Base-by-base conservation (phyloP, 2,888 invertebrate species). In the Lasioglossum marginatum region DNA sequence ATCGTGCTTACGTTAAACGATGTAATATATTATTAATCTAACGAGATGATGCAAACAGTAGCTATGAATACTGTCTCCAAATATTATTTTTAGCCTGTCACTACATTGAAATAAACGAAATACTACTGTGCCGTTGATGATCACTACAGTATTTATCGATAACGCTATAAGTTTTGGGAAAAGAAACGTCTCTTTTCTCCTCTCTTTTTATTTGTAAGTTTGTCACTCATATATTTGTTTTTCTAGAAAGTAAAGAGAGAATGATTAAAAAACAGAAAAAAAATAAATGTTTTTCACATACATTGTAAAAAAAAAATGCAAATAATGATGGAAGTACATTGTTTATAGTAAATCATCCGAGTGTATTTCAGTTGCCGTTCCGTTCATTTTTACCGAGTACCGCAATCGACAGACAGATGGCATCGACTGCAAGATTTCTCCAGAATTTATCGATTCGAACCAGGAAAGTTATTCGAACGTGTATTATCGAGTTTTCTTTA, bases 231-330 rank as follows among this genome's bases (percentile, higher is more conserved):
- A 89, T 85, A 82, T 88, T 88, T 91, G 79, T 85, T 88, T 88
- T 83, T 88, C 86, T 89, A 90, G 81, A 88, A 43, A 88, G 82
- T 89, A 85, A 91, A 89, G 80, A 92, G 83, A 86, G 87, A 87
- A 89, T 90, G 88, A 88, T 89, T 90, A 88, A 89, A 87, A 92
- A 63, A 31, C 19, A 60, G 1, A 63, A 57, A 57, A 31, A n/a
- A 23, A 90, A 92, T 92, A 93, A 91, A 93, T 92, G 91, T 93
- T 93, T 93, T 92, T 92, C 92, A 92, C 89, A 90, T 86, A 91
- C 89, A 89, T 89, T 91, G 92, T 92, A 91, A 90, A 92, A 91
- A 91, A 78, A 87, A 90, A 79, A 87, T 92, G 90, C 91, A 89
- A 91, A 91, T 92, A 92, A 91, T 90, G 87, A 92, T 87, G 78